These are phyloP conservation scores for Pluvialis apricaria DNA, from an alignment of 2,113 vertebrate species.

Conservation along the genomic window DNA sequence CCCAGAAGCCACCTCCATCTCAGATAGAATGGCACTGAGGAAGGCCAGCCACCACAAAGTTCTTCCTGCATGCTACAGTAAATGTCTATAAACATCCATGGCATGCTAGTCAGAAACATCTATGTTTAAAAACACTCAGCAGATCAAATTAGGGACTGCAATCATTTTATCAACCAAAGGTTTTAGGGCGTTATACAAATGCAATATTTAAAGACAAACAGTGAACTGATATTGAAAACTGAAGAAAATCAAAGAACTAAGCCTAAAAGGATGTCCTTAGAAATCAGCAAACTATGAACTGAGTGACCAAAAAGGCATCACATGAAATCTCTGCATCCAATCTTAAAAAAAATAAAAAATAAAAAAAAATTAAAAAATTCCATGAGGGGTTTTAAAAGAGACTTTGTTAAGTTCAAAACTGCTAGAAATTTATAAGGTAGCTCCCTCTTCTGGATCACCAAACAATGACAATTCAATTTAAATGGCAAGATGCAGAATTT, in stretches of 20 bases:
- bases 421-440: constrained; percentile 35
- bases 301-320: not conserved
- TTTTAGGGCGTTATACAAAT: accelerated
- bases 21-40: not conserved
- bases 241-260: not conserved
- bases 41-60: not conserved
- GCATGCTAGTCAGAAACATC: not conserved
- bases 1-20: not conserved
- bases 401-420: not conserved
- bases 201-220: not conserved
- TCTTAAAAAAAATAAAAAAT: not conserved
- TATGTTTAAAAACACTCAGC: not conserved
- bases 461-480: not conserved
- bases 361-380: not conserved
- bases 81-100: not conserved
- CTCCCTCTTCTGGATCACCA: constrained; percentile 58
- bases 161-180: not conserved
- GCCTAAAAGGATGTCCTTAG: not conserved
- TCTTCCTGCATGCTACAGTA: not conserved
- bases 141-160: not conserved
- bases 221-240: not conserved
- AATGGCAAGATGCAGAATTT: not conserved
- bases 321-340: not conserved
- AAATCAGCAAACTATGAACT: not conserved
- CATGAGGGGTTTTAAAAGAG: not conserved